Conservation (phyloP, 1,140 invertebrate genomes). For the Eufriesea mexicana region DNA sequence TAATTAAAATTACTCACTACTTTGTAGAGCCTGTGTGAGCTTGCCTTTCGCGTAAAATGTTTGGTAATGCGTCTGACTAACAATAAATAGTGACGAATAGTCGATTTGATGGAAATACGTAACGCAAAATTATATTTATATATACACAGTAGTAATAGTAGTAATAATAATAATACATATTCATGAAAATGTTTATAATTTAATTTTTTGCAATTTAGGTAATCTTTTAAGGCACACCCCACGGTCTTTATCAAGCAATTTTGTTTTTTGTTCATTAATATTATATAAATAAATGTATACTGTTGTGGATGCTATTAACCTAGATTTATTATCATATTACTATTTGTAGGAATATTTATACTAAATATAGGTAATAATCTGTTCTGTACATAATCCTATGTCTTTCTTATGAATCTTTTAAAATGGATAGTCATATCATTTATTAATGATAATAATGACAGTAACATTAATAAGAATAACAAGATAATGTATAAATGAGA, state of each 20-base stretch:
- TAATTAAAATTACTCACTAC: conserved; percentile 73
- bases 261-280: conserved; percentile 70
- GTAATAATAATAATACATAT: conserved; percentile 67
- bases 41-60: conserved; percentile 67
- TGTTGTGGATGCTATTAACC: conserved; percentile 61
- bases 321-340: conserved; percentile 66
- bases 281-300: conserved; percentile 77
- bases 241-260: conserved; percentile 75
- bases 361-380: conserved; percentile 80
- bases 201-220: conserved; percentile 66
- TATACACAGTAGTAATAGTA: conserved; percentile 67
- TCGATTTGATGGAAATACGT: conserved; percentile 69
- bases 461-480: conserved; percentile 80
- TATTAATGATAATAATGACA: conserved; percentile 79
- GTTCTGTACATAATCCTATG: conserved; percentile 82
- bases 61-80: conserved; percentile 62
- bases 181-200: conserved; percentile 68
- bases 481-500: conserved; percentile 78
- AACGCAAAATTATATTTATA: conserved; percentile 67
- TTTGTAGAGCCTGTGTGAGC: conserved; percentile 68
- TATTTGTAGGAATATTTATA: conserved; percentile 75
- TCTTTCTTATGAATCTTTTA: conserved; percentile 78
- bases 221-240: conserved; percentile 79
- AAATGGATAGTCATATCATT: conserved; percentile 76
- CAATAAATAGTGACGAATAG: conserved; percentile 77